These are phyloP conservation scores for Acanthosepion lycidas DNA, from an alignment of 2,888 invertebrate genomes.

Conservation along the genomic window DNA sequence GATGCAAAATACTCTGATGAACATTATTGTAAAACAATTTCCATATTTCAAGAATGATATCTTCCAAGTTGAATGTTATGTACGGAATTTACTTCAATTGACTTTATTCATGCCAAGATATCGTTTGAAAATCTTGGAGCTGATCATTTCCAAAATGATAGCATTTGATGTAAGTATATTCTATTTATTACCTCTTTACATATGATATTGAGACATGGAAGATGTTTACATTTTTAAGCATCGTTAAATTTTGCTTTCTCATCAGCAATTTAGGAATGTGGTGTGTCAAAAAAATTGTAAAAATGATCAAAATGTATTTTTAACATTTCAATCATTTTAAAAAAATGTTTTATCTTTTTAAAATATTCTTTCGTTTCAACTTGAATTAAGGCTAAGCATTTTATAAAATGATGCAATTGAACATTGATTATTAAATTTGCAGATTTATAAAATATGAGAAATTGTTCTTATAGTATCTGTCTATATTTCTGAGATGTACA, in stretches of 20 bases:
- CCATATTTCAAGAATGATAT: constrained; percentile 85
- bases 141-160: constrained; percentile 84
- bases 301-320: too few relatives aligned
- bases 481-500: too few relatives aligned
- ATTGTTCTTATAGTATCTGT: too few relatives aligned
- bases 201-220: too few relatives aligned
- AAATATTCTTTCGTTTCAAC: too few relatives aligned
- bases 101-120: constrained; percentile 84
- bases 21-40: constrained; percentile 80
- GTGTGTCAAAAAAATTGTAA: too few relatives aligned
- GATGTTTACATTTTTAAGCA: too few relatives aligned
- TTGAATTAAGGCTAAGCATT: too few relatives aligned
- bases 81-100: constrained; percentile 86
- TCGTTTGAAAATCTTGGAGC: constrained; percentile 81
- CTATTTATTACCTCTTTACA: not conserved
- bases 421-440: not conserved
- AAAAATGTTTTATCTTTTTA: too few relatives aligned
- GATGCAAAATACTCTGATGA: constrained; percentile 82
- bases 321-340: too few relatives aligned
- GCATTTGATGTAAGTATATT: constrained; percentile 71
- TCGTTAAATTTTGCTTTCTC: too few relatives aligned
- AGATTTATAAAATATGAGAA: constrained; percentile 69
- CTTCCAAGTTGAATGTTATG: constrained; percentile 83
- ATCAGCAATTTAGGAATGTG: too few relatives aligned
- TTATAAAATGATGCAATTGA: not conserved